A percentile compares a stretch with the other conserved stretches of the same genome.
phyloP scores from a whole-genome alignment of 2,888 invertebrate species.

The Scaptomyza reducta region DNA sequence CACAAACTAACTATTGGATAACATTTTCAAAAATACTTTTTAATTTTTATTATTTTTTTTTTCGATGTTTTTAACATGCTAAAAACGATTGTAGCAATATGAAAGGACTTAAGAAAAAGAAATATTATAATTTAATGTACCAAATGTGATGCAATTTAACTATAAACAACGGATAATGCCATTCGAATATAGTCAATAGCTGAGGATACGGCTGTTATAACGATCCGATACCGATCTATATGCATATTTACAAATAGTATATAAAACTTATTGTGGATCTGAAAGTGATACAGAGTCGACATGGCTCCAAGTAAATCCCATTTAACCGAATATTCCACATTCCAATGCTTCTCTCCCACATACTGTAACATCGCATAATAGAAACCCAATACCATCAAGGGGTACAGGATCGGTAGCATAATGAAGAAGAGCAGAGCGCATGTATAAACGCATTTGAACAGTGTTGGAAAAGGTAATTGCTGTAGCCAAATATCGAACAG shows the following conservation, averaged over 20 bases:
- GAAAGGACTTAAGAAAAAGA: background rate
- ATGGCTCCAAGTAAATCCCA: conserved; percentile 61
- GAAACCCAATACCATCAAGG: conserved; percentile 51
- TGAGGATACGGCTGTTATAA: conserved; percentile 69
- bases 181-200: conserved; percentile 79
- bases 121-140: conserved; percentile 1
- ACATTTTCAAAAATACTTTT: background rate
- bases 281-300: conserved; percentile 48
- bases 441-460: conserved; percentile 69
- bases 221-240: conserved; percentile 70
- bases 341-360: conserved; percentile 61
- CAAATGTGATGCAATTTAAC: background rate
- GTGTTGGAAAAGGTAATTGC: conserved; percentile 79
- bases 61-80: too few species aligned
- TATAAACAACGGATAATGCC: conserved; percentile 62
- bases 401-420: conserved; percentile 62
- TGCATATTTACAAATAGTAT: conserved; percentile 66
- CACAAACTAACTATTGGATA: background rate
- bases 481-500: conserved; percentile 74
- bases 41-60: background rate
- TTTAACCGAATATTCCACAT: conserved; percentile 27
- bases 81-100: background rate
- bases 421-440: conserved; percentile 61
- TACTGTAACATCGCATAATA: conserved; percentile 69
- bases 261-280: conserved; percentile 63